These are phyloP conservation scores for Asbolus verrucosus DNA, from an alignment of 1,140 invertebrate genomes.

Conservation along the genomic window DNA sequence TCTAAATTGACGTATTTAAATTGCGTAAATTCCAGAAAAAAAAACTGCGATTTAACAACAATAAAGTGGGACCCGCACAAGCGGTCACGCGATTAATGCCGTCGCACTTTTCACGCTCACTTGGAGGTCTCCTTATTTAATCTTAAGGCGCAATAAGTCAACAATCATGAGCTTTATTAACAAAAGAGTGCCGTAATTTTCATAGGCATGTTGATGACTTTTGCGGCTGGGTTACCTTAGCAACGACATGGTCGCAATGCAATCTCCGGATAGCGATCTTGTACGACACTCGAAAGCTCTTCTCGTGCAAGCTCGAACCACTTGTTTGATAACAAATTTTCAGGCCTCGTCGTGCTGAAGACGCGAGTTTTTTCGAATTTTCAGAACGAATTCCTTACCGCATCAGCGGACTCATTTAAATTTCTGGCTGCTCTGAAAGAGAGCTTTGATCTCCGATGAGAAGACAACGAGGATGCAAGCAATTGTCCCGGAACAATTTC, in stretches of 20 bases:
- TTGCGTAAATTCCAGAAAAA: no score
- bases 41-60: neutral
- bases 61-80: neutral
- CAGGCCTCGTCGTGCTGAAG: neutral
- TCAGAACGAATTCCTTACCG: neutral
- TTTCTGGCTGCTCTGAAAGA: neutral
- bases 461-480: neutral
- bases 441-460: neutral
- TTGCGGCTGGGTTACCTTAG: constrained; percentile 12
- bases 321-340: constrained; percentile 32
- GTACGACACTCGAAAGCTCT: constrained; percentile 13
- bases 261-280: constrained; percentile 38
- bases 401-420: neutral
- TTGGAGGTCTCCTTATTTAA: no score
- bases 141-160: no score
- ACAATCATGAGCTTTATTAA: no score
- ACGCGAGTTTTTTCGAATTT: constrained; percentile 1
- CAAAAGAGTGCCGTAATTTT: constrained; percentile 22
- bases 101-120: constrained; percentile 3
- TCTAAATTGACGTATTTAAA: no score
- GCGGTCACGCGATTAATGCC: constrained; percentile 7
- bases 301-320: constrained; percentile 14
- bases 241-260: constrained; percentile 32
- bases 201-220: constrained; percentile 36
- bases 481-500: constrained; percentile 8